Evolutionary conservation across 2,888 invertebrate genomes (phyloP), one percentile per base, ranked within the genome.

Genomic region (Cynaeus angustus): DNA sequence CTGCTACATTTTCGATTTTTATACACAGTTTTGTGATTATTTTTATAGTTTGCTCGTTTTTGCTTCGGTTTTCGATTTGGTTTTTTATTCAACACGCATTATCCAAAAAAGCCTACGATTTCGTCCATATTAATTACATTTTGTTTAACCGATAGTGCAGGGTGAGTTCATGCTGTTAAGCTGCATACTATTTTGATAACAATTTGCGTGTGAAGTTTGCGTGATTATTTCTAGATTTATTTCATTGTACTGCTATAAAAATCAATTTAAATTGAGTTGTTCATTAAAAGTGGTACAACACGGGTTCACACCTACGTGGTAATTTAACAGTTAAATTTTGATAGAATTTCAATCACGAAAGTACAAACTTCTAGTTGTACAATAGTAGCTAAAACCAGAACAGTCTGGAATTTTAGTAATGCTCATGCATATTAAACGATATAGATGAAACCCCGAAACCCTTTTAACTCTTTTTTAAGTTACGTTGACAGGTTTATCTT

Each of bases 1-100:
- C 33, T 58, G 58, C 58, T 45, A 45, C 53, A 13, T 43, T 43
- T 52, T 26, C 64, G 37, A 37, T 46, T 65, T 43, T 55, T 64
- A 48, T 26, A 41, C 12, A 41, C 41, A 26, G 46, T 59, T 50
- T 61, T 65, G 53, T 43, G 66, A 56, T 71, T 74, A 74, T 64
- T n/a, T 78, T 73, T 74, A 72, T 21, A 12, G 12, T 45, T 45
- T 59, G 59, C 43, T 56, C 37, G 38, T 38, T 12, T 56, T 56
- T 46, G 45, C 14, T 59, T 59, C 37, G 10, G 16, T 38, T 55
- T 37, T 55, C 37, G 4, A 21, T 37, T 37, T 55, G n/a, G 12
- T 55, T 7, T 37, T 55, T 55, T 38, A 55, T 55, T 55, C 37
- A 53, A 10, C 30, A 9, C 30, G 33, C 56, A 41, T n/a, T 8